Percentiles rank a stretch among this genome's conserved stretches.
phyloP scores from a whole-genome alignment of 2,113 vertebrate species.

The Dunckerocampus dactyliophorus region DNA sequence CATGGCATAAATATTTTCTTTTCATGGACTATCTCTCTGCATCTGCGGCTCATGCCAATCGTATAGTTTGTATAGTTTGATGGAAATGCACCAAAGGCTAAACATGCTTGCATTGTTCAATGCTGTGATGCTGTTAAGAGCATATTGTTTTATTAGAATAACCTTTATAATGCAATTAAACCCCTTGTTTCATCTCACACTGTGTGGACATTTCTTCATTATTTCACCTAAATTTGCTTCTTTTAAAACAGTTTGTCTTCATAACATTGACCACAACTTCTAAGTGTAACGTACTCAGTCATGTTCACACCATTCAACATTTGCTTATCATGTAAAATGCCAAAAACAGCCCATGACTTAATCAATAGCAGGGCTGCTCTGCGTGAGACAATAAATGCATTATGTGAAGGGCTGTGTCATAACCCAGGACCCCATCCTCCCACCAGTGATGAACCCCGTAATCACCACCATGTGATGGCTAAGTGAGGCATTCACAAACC shows the following conservation, averaged over 20 bases:
- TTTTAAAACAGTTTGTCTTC: constrained; percentile 27
- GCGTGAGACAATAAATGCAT: constrained; percentile 44
- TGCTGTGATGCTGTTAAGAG: too few relatives aligned
- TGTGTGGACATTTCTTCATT: constrained; percentile 28
- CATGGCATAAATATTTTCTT: too few relatives aligned
- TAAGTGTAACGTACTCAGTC: neutral
- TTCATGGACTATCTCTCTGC: too few relatives aligned
- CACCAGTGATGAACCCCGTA: constrained; percentile 51
- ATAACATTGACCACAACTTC: constrained; percentile 14
- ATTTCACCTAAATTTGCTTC: constrained; percentile 28
- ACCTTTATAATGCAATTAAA: too few relatives aligned
- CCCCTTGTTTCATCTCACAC: constrained; percentile 2
- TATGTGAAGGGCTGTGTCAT: constrained; percentile 34
- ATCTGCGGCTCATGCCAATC: too few relatives aligned
- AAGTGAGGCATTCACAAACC: constrained; percentile 47
- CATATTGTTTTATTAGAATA: too few relatives aligned
- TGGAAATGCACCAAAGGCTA: too few relatives aligned
- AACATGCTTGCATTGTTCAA: too few relatives aligned
- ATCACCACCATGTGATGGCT: constrained; percentile 56
- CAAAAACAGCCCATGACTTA: constrained; percentile 9
- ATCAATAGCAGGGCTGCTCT: constrained; percentile 32
- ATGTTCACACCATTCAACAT: constrained; percentile 5
- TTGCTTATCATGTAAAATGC: constrained; percentile 20
- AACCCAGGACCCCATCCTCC: constrained; percentile 19
- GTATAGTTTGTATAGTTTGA: too few relatives aligned